Base-by-base conservation (phyloP, 2,797 vertebrate species). In the Bryconaethiops microstoma region DNA sequence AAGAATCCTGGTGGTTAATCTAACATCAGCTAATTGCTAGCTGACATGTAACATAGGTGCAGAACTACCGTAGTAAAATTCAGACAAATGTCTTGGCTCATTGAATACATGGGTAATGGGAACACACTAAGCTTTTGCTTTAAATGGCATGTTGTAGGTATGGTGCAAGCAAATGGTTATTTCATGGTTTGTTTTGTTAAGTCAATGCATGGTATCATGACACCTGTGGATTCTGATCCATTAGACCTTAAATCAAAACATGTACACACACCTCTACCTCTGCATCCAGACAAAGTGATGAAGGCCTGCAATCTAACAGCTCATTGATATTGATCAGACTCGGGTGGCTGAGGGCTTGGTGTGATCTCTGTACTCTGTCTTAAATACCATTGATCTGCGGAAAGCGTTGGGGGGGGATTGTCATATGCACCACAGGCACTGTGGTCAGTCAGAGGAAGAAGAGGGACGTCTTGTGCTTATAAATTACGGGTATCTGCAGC, bases 401-500 rank as follows among this genome's bases (percentile, higher is more conserved):
- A 65, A 42, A 54, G 14, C n/a, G 35, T 35, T 35, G 35, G 35
- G 35, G 10, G 42, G 16, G 21, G 50, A 72, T 65, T 80, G 68
- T 83, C 68, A 42, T 67, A 35, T 25, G 40, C 48, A 55, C 42
- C 29, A 9, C 63, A 40, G 35, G 63, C 63, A 10, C 17, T 25
- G 77, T 63, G 78, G 62, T 82, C 72, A 82, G 59, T 78, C 77
- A 48, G 35, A 86, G 14, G 7, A 12, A 72, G 60, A 77, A 50
- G 81, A 82, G 50, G 77, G 67, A 78, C 39, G 67, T 76, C 81
- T 79, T 77, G 82, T 40, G 76, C 73, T 87, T 78, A 77, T 82
- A 85, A 85, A 83, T 82, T 83, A 85, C 69, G 80, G 79, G 25
- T 64, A 65, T 78, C 64, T 74, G 52, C 75, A 81, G 74, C 79